A percentile compares a stretch with the other conserved stretches of the same genome.
Conservation (phyloP, 2,888 invertebrate species). For the Trachelus iudaicus region DNA sequence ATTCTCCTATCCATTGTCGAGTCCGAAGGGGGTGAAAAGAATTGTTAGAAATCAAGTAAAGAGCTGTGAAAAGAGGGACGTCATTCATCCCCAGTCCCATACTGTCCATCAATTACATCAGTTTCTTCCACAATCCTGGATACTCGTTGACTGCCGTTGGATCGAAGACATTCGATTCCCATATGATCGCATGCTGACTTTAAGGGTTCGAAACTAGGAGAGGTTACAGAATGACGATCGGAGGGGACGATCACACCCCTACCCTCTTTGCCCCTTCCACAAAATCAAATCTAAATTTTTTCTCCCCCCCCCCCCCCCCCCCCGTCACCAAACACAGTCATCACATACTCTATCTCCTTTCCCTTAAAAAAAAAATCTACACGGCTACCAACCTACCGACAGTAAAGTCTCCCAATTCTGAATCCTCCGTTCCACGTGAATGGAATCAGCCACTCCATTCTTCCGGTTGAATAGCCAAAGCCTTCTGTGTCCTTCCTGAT, state of each 20-base stretch:
- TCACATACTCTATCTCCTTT: not conserved
- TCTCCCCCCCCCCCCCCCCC: slow-evolving; percentile 24
- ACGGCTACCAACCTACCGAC: not conserved
- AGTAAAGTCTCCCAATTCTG: not conserved
- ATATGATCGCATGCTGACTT: slow-evolving; percentile 41
- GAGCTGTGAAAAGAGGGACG: too few relatives aligned
- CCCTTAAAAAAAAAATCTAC: not conserved
- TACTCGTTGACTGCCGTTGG: slow-evolving; percentile 37
- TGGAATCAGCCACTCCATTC: slow-evolving; percentile 61
- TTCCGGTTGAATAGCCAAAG: slow-evolving; percentile 35
- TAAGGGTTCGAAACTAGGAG: too few relatives aligned
- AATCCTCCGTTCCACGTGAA: slow-evolving; percentile 44
- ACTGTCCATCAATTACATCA: slow-evolving; percentile 60
- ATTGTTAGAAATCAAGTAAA: too few relatives aligned
- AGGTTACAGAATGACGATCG: too few relatives aligned
- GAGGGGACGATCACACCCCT: slow-evolving; percentile 13
- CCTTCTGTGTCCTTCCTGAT: slow-evolving; percentile 21
- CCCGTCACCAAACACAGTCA: not conserved
- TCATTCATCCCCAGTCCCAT: not conserved
- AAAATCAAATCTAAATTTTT: slow-evolving; percentile 5
- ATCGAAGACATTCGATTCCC: slow-evolving; percentile 58
- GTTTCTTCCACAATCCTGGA: slow-evolving; percentile 58
- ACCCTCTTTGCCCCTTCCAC: slow-evolving; percentile 34
- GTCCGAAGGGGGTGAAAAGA: too few relatives aligned
- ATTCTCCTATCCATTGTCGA: too few relatives aligned